Percentiles rank a stretch among this genome's conserved stretches.
Conservation (phyloP, 2,113 vertebrate genomes). For the Oncorhynchus nerka region DNA sequence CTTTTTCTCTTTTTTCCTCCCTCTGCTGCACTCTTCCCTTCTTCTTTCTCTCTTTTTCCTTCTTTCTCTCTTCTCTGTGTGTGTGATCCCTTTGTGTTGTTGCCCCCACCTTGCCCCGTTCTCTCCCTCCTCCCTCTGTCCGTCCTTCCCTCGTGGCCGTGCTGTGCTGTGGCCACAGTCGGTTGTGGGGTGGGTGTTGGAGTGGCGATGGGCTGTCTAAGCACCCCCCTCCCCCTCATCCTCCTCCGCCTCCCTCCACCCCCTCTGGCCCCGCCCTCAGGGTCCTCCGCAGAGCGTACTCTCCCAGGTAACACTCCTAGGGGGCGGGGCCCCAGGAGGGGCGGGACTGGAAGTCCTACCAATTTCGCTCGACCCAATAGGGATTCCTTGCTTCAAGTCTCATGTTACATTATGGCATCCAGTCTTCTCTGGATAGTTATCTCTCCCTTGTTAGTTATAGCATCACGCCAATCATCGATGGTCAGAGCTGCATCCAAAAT, state of each 20-base stretch:
- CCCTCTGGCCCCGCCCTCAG: slow-evolving; percentile 92
- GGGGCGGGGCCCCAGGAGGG: neutral
- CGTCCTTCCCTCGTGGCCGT: slow-evolving; percentile 72
- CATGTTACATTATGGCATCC: neutral
- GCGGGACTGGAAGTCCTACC: neutral
- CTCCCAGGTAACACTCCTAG: slow-evolving; percentile 91
- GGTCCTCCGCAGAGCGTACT: slow-evolving; percentile 93
- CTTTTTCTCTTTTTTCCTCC: slow-evolving; percentile 67
- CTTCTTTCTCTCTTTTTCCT: neutral
- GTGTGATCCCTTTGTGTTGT: slow-evolving; percentile 3
- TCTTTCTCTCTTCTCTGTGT: slow-evolving; percentile 16
- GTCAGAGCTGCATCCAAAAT: neutral
- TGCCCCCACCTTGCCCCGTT: slow-evolving; percentile 39
- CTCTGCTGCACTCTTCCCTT: slow-evolving; percentile 52
- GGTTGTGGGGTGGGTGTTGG: slow-evolving; percentile 98
- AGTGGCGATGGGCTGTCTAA: slow-evolving; percentile 94
- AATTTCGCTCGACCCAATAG: neutral
- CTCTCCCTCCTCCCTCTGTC: slow-evolving; percentile 42
- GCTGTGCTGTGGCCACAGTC: slow-evolving; percentile 80
- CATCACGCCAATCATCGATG: neutral
- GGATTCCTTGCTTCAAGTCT: no score
- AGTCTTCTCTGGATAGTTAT: neutral
- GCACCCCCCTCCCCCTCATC: slow-evolving; percentile 88
- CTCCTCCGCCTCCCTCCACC: slow-evolving; percentile 90
- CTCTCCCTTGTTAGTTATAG: neutral